Base-by-base conservation (phyloP, 2,888 invertebrate species). In the Spilosoma lubricipeda region DNA sequence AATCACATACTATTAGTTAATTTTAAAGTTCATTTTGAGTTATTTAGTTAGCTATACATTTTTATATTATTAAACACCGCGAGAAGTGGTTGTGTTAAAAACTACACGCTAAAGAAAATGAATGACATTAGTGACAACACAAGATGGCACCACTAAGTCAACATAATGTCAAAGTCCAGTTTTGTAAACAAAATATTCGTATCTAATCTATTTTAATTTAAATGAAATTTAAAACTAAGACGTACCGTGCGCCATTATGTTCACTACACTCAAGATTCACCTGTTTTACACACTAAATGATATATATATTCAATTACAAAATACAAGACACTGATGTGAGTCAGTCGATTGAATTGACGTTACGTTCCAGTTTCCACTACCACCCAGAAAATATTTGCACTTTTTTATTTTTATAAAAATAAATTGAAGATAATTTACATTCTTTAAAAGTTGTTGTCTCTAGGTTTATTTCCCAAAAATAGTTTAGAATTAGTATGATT, bases 91-190 rank as follows among this genome's bases (percentile, higher is more conserved):
- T 23, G 0, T 23, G 23, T 20, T 79, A 73, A 85, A 88, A 86
- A 88, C 87, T 23, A 52, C 56, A 18, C n/a, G n/a, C 64, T 30
- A 59, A 64, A 52, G 78, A 36, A 73, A 63, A 4, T 68, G 76
- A n/a, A 73, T 88, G 86, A 89, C 89, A 89, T 76, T 33, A 82
- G 83, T 48, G 80, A 86, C 82, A 83, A 82, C 56, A 68, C 90
- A 94, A 95, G 92, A 95, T 95, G 95, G 95, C 95, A 94, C 89
- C 91, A 89, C 90, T 81, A 79, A 79, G 77, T 70, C 67, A 84
- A 86, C 90, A 91, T 86, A 93, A n/a, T 90, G 95, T 94, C 94
- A 94, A 90, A 87, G 75, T 86, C 72, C 74, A 79, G 79, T 73
- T 85, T 88, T 83, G 81, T 87, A 88, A 87, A 88, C 87, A 89